These are phyloP conservation scores for Tachina lurida DNA, from an alignment of 2,888 invertebrate species.

Conservation along the genomic window DNA sequence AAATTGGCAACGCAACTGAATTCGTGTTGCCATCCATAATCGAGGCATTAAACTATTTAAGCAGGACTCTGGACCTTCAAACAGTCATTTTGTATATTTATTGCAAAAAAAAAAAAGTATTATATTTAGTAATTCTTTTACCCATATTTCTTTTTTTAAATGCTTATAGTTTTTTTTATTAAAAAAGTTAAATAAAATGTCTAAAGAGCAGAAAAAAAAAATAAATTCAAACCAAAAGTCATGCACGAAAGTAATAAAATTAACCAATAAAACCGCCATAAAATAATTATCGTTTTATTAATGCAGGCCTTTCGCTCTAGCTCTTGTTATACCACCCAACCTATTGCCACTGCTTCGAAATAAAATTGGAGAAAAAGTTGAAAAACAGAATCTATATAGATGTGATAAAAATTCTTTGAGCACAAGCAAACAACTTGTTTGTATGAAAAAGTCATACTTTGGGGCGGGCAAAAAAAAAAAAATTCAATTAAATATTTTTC, in stretches of 20 bases:
- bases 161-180: not conserved
- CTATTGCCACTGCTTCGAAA: not conserved
- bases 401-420: constrained; percentile 58
- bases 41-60: too few relatives aligned
- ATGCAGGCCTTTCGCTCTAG: not conserved
- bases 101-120: too few relatives aligned
- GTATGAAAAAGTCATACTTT: constrained; percentile 4
- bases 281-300: constrained; percentile 65
- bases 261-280: constrained; percentile 67
- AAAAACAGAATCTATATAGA: constrained; percentile 46
- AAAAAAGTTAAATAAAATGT: not conserved
- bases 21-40: too few relatives aligned
- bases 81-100: too few relatives aligned
- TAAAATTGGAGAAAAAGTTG: not conserved
- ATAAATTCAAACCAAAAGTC: constrained; percentile 33
- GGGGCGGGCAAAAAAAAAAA: constrained; percentile 6
- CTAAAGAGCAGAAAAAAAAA: too few relatives aligned
- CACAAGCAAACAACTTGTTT: constrained; percentile 46
- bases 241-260: constrained; percentile 68
- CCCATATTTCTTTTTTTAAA: not conserved
- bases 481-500: constrained; percentile 62
- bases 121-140: too few relatives aligned
- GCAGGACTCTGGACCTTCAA: too few relatives aligned
- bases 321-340: not conserved
- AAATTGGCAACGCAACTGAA: too few relatives aligned